phyloP scores from a whole-genome alignment of 2,888 invertebrate species.

The Cloeon dipterum region DNA sequence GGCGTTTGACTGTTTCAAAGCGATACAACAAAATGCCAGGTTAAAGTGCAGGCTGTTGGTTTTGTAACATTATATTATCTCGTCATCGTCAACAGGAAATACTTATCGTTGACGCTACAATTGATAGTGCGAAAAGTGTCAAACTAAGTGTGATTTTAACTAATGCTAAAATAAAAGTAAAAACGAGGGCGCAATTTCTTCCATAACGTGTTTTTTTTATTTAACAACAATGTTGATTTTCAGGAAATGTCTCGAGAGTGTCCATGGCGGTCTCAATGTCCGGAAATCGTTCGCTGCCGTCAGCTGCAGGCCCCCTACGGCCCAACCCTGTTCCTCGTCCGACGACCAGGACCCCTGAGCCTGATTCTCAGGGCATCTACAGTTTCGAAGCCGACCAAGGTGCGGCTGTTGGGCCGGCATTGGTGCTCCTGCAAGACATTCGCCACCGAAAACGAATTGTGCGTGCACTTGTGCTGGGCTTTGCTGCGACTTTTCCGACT shows the following conservation, averaged over 20 bases:
- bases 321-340: conserved; percentile 6
- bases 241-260: not conserved
- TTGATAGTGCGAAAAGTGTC: too few species aligned
- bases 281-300: conserved; percentile 4
- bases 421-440: conserved; percentile 8
- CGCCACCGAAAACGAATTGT: conserved; percentile 7
- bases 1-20: too few species aligned
- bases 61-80: too few species aligned
- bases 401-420: conserved; percentile 9
- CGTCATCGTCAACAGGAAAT: too few species aligned
- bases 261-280: conserved; percentile 7
- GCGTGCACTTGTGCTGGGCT: conserved; percentile 10
- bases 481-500: conserved; percentile 9
- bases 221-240: too few species aligned
- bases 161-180: too few species aligned
- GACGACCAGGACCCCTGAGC: conserved; percentile 7
- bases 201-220: too few species aligned
- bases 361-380: conserved; percentile 7
- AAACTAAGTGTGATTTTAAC: too few species aligned
- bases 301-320: conserved; percentile 5
- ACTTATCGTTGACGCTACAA: too few species aligned
- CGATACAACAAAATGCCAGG: too few species aligned
- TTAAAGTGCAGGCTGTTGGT: too few species aligned
- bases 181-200: too few species aligned
- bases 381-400: conserved; percentile 5